Conservation (phyloP, 2,888 invertebrate genomes). For the Unio delphinus region DNA sequence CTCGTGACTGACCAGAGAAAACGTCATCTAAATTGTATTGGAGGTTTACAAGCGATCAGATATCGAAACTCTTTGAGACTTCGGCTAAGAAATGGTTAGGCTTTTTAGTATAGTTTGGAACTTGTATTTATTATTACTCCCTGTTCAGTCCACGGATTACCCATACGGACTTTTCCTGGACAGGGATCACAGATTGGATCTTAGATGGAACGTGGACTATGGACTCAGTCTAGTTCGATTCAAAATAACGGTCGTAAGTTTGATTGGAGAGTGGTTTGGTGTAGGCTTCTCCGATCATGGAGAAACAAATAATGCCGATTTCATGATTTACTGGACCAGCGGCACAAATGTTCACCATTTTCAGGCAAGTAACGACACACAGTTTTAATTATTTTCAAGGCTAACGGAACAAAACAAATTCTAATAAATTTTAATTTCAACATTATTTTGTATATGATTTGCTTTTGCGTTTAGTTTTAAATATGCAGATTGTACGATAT, state of each 20-base stretch:
- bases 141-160: slow-evolving; percentile 3
- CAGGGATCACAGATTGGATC: slow-evolving; percentile 16
- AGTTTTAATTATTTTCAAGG: too few species aligned
- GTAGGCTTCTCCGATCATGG: slow-evolving; percentile 62
- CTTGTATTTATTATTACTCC: not conserved
- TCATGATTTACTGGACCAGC: slow-evolving; percentile 61
- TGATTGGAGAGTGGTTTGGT: slow-evolving; percentile 36
- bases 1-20: too few species aligned
- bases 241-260: slow-evolving; percentile 23
- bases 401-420: too few species aligned
- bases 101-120: too few species aligned
- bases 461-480: too few species aligned
- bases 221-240: slow-evolving; percentile 28
- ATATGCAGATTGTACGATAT: too few species aligned
- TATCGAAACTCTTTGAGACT: too few species aligned
- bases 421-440: too few species aligned
- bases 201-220: slow-evolving; percentile 51
- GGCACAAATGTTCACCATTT: slow-evolving; percentile 35
- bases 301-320: slow-evolving; percentile 50
- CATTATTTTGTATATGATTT: too few species aligned
- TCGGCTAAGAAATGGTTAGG: too few species aligned
- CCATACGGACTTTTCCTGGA: slow-evolving; percentile 36
- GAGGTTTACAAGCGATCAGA: too few species aligned
- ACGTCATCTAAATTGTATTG: too few species aligned
- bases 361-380: slow-evolving; percentile 24